phyloP scores from a whole-genome alignment of 2,888 invertebrate genomes.

The Lasioglossum pauxillum region DNA sequence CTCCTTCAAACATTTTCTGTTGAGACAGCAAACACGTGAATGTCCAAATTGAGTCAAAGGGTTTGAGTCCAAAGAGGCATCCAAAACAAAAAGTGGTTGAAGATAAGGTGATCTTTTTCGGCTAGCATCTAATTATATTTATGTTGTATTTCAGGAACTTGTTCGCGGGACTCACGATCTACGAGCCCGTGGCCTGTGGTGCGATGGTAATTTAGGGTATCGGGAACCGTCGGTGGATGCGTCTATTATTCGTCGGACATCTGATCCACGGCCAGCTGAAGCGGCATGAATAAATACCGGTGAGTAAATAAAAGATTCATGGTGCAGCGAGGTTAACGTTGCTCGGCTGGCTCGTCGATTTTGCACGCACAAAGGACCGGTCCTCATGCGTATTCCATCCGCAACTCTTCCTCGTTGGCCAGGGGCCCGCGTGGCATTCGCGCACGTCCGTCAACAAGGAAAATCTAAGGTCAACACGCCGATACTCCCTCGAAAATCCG shows the following conservation, averaged over 20 bases:
- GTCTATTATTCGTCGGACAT: not conserved
- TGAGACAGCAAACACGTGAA: not conserved
- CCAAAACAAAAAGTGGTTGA: not conserved
- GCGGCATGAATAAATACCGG: slow-evolving; percentile 37
- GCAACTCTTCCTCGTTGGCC: slow-evolving; percentile 74
- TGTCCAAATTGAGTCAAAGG: too few species aligned
- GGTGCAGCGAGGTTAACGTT: slow-evolving; percentile 41
- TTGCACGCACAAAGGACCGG: slow-evolving; percentile 61
- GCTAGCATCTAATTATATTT: not conserved
- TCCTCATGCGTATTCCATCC: slow-evolving; percentile 68
- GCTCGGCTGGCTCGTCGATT: slow-evolving; percentile 35
- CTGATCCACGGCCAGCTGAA: not conserved
- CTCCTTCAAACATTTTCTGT: not conserved
- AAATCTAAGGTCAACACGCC: slow-evolving; percentile 57
- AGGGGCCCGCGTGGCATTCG: slow-evolving; percentile 67
- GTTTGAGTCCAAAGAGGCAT: too few species aligned
- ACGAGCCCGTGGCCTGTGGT: not conserved
- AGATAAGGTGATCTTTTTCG: not conserved
- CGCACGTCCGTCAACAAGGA: slow-evolving; percentile 63
- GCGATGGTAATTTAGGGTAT: not conserved
- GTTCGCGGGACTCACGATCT: not conserved
- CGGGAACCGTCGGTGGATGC: not conserved
- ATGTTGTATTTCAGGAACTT: not conserved
- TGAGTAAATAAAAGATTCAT: slow-evolving; percentile 49
- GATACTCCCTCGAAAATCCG: slow-evolving; percentile 24